A percentile compares a stretch with the other conserved stretches of the same genome.
Conservation (phyloP, 2,888 invertebrate species). For the Ligdia adustata region DNA sequence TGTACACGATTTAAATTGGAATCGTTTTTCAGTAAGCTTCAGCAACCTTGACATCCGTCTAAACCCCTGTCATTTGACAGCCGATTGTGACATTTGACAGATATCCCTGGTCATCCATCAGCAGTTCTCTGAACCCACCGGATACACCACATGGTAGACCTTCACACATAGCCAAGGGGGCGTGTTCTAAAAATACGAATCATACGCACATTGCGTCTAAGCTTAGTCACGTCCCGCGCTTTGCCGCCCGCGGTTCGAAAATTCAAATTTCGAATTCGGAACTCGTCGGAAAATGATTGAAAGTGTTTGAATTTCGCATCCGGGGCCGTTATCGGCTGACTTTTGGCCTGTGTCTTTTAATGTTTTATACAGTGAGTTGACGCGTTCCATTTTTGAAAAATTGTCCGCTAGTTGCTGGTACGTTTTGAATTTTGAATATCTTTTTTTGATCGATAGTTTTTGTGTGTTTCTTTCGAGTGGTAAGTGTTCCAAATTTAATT, state of each 20-base stretch:
- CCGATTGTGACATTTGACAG: slow-evolving; percentile 30
- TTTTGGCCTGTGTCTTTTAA: slow-evolving; percentile 15
- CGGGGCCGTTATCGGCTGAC: slow-evolving; percentile 14
- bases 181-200: slow-evolving; percentile 79
- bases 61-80: slow-evolving; percentile 29
- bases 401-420: slow-evolving; percentile 4
- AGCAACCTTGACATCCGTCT: slow-evolving; percentile 23
- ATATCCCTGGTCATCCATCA: slow-evolving; percentile 29
- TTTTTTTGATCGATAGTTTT: neutral
- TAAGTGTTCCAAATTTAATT: too few relatives aligned
- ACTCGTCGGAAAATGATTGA: slow-evolving; percentile 36
- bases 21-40: too few relatives aligned
- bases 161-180: slow-evolving; percentile 66
- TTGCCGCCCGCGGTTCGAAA: slow-evolving; percentile 45
- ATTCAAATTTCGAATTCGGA: slow-evolving; percentile 34
- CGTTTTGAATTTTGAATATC: neutral
- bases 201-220: slow-evolving; percentile 54
- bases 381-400: slow-evolving; percentile 19
- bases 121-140: slow-evolving; percentile 62
- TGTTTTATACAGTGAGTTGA: slow-evolving; percentile 27
- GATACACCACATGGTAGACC: slow-evolving; percentile 52
- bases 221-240: slow-evolving; percentile 67
- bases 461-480: too few relatives aligned
- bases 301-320: slow-evolving; percentile 42
- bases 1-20: too few relatives aligned